Conservation (phyloP, 2,888 invertebrate species). For the Diarsia brunnea region DNA sequence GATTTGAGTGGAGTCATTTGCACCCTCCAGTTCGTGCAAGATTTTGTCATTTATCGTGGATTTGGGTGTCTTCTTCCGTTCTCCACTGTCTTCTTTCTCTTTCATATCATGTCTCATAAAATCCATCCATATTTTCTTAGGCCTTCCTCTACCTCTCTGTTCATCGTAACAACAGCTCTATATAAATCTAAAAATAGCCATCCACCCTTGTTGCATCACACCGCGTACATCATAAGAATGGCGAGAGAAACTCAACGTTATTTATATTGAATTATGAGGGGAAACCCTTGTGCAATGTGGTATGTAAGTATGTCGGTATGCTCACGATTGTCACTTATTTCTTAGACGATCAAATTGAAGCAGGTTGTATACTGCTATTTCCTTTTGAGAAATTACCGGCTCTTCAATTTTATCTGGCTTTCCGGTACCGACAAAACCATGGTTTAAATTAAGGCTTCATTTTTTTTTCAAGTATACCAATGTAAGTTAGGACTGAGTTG, state of each 20-base stretch:
- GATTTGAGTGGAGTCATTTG: too few relatives aligned
- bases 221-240: slow-evolving; percentile 78
- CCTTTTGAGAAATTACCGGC: background rate
- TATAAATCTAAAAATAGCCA: slow-evolving; percentile 65
- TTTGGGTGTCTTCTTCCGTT: too few relatives aligned
- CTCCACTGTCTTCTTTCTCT: too few relatives aligned
- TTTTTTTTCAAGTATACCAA: background rate
- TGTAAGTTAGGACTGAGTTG: too few relatives aligned
- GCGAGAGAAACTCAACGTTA: slow-evolving; percentile 80
- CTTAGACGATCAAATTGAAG: slow-evolving; percentile 31
- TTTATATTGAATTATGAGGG: slow-evolving; percentile 85
- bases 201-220: slow-evolving; percentile 77
- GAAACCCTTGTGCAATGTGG: slow-evolving; percentile 52
- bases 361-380: background rate
- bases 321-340: slow-evolving; percentile 40
- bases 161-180: slow-evolving; percentile 66
- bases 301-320: slow-evolving; percentile 44
- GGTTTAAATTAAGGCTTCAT: background rate
- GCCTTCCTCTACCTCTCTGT: too few relatives aligned
- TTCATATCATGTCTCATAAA: too few relatives aligned
- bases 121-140: too few relatives aligned
- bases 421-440: background rate
- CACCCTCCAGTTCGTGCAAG: too few relatives aligned
- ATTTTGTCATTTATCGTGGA: too few relatives aligned
- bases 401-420: background rate